phyloP scores from a whole-genome alignment of 2,888 invertebrate species.

The Agrochola circellaris region DNA sequence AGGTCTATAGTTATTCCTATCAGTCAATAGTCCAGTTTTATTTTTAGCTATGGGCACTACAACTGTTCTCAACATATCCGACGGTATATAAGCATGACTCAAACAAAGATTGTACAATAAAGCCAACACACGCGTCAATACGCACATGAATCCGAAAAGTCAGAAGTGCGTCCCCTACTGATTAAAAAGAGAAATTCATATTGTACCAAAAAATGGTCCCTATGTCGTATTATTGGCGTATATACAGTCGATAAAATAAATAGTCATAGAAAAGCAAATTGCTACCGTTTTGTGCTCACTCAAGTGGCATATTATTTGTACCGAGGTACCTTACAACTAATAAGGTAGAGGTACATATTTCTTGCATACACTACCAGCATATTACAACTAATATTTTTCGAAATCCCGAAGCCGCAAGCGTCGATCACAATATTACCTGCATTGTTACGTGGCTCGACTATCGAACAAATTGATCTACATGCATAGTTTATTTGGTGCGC shows the following conservation, averaged over 20 bases:
- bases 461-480: constrained; percentile 69
- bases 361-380: constrained; percentile 20
- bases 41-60: too few relatives aligned
- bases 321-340: neutral
- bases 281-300: neutral
- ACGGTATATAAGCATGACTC: too few relatives aligned
- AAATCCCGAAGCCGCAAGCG: constrained; percentile 57
- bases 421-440: constrained; percentile 56
- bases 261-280: too few relatives aligned
- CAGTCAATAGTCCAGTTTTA: too few relatives aligned
- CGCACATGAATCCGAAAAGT: too few relatives aligned
- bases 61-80: too few relatives aligned
- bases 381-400: constrained; percentile 57
- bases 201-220: neutral
- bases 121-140: too few relatives aligned
- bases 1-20: too few relatives aligned
- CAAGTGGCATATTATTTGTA: neutral
- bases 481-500: constrained; percentile 63
- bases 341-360: constrained; percentile 18
- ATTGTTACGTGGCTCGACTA: constrained; percentile 65
- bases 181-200: neutral
- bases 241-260: neutral
- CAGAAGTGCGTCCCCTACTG: too few relatives aligned
- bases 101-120: too few relatives aligned
- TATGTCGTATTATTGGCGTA: neutral